These are phyloP conservation scores for Dendrolimus kikuchii DNA, from an alignment of 1,140 invertebrate species.

Conservation along the genomic window DNA sequence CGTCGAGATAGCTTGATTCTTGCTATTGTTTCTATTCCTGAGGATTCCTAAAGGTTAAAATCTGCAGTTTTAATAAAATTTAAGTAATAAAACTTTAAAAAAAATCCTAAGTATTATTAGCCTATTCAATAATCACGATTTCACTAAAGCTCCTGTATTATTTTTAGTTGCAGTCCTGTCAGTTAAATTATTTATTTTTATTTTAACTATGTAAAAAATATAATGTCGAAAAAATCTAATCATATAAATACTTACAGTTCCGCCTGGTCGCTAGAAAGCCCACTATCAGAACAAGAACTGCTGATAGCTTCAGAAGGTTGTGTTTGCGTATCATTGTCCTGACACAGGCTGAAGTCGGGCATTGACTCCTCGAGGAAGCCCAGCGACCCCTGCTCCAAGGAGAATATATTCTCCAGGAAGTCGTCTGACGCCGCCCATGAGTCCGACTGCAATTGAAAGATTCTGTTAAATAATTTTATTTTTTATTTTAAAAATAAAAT, in stretches of 20 bases:
- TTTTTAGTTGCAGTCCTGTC: too few species aligned
- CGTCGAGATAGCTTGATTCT: too few species aligned
- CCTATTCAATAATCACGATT: too few species aligned
- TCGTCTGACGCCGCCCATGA: constrained; percentile 58
- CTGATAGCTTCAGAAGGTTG: constrained; percentile 41
- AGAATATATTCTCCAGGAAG: constrained; percentile 67
- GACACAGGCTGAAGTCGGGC: constrained; percentile 48
- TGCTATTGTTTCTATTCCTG: too few species aligned
- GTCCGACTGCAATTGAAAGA: constrained; percentile 42
- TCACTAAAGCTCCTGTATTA: too few species aligned
- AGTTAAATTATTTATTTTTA: too few species aligned
- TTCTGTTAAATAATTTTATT: neutral
- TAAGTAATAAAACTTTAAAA: too few species aligned
- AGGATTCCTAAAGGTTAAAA: too few species aligned
- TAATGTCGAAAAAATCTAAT: neutral
- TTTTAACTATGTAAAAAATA: too few species aligned
- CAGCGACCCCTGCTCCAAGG: constrained; percentile 59
- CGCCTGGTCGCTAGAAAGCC: constrained; percentile 65
- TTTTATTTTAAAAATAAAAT: neutral
- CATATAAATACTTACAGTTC: constrained; percentile 59
- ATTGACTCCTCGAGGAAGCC: constrained; percentile 58
- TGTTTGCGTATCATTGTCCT: constrained; percentile 30
- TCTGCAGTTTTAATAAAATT: too few species aligned
- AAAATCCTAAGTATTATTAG: too few species aligned
- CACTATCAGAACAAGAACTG: constrained; percentile 66